These are phyloP conservation scores for Leptopilina drosophilae DNA, from an alignment of 2,888 invertebrate species.

Conservation along the genomic window DNA sequence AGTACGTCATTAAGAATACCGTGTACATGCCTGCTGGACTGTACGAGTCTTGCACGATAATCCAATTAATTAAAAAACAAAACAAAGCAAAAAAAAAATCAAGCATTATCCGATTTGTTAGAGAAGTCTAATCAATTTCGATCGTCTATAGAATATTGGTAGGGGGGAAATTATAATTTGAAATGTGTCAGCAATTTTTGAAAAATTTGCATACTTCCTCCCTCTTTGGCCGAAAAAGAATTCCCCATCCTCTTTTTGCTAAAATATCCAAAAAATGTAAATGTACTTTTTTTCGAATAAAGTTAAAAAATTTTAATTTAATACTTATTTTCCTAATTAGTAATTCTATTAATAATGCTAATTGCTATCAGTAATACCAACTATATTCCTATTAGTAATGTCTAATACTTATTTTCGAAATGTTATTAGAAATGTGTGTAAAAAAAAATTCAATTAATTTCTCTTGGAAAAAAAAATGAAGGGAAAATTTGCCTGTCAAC, in stretches of 20 bases:
- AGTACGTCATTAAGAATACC: conserved; percentile 26
- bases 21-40: conserved; percentile 34
- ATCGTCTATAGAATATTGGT: not conserved
- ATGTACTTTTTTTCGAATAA: too few species aligned
- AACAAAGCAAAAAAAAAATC: not conserved
- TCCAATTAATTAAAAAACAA: conserved; percentile 36
- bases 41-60: conserved; percentile 29
- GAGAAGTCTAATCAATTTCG: conserved; percentile 23
- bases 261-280: too few species aligned
- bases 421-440: too few species aligned
- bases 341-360: too few species aligned
- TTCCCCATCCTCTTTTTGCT: not conserved
- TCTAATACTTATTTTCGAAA: too few species aligned
- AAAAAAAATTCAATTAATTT: conserved; percentile 2
- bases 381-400: too few species aligned
- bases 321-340: too few species aligned
- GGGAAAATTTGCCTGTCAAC: conserved; percentile 30
- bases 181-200: not conserved
- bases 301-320: too few species aligned
- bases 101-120: conserved; percentile 32
- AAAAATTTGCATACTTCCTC: not conserved
- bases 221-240: too few species aligned
- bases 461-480: not conserved
- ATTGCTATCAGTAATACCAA: too few species aligned
- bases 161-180: conserved; percentile 24